Percentiles rank a stretch among this genome's conserved stretches.
These are phyloP conservation scores for Lasioglossum zephyrum DNA, from an alignment of 2,888 invertebrate genomes.

Conservation along the genomic window DNA sequence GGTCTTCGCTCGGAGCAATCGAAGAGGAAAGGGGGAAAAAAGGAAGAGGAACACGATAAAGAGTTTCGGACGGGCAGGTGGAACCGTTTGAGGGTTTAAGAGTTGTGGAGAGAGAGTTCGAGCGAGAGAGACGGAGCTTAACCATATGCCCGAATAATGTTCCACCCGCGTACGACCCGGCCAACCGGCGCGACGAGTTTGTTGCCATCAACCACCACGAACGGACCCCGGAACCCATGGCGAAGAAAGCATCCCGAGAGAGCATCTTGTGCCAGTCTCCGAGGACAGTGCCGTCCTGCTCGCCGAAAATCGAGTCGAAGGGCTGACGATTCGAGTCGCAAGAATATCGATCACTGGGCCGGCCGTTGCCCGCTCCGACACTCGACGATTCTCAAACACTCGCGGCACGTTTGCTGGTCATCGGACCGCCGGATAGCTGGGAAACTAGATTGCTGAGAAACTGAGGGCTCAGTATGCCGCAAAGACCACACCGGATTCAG, in stretches of 20 bases:
- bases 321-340: slow-evolving; percentile 26
- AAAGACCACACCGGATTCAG: background rate
- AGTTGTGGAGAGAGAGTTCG: slow-evolving; percentile 43
- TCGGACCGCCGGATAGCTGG: slow-evolving; percentile 59
- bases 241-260: slow-evolving; percentile 8
- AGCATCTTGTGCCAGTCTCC: slow-evolving; percentile 26
- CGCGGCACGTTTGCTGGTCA: slow-evolving; percentile 66
- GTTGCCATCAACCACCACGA: slow-evolving; percentile 38
- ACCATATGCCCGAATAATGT: slow-evolving; percentile 81
- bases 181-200: slow-evolving; percentile 68
- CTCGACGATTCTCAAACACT: slow-evolving; percentile 71
- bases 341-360: slow-evolving; percentile 64
- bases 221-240: background rate
- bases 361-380: slow-evolving; percentile 39
- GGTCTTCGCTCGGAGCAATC: slow-evolving; percentile 49
- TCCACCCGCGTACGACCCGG: slow-evolving; percentile 78
- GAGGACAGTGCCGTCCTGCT: slow-evolving; percentile 19
- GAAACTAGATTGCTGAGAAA: slow-evolving; percentile 54
- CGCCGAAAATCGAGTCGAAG: background rate
- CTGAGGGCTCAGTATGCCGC: slow-evolving; percentile 53
- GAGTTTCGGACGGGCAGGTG: slow-evolving; percentile 78
- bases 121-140: slow-evolving; percentile 54
- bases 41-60: slow-evolving; percentile 62
- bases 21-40: slow-evolving; percentile 50
- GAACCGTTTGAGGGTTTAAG: slow-evolving; percentile 57